Base-by-base conservation (phyloP, 2,113 vertebrate genomes). In the Tychaedon coryphoeus region DNA sequence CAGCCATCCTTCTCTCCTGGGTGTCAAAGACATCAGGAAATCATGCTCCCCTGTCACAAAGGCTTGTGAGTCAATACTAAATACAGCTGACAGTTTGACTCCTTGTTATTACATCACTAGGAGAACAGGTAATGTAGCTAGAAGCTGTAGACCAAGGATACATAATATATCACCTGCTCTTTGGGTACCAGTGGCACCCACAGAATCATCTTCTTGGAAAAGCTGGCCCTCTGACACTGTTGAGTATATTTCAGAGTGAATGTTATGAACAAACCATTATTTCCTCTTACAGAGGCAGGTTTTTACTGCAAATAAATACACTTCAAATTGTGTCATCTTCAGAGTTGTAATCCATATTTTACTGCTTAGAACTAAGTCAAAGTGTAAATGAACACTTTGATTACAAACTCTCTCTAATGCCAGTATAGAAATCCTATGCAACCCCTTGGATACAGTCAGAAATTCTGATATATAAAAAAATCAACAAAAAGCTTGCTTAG, bases 281-380 rank as follows among this genome's bases (percentile, higher is more conserved):
- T 89, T 66, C 48, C 60, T 86, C 34, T 6, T 82, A 88, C 78
- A 90, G 84, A 61, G 43, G 8, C 36, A 96, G 48, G 75, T 79
- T 90, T 70, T 93, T 40, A 57, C 71, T 85, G 71, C n/a, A 71
- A 94, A 92, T 81, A 87, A 93, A 90, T 42, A 77, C 6, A 25
- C 19, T 88, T 74, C 10, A 19, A 47, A 67, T 78, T 56, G 36
- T 65, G 23, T 93, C 45, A 65, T 85, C 43, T 86, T 94, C 80
- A 96, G 75, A 93, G 83, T 23, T 34, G 26, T 65, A 74, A 69
- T 26, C 82, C 75, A 40, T 42, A 18, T 65, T 96, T 75, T 86
- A 92, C 19, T 83, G 50, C 25, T 92, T 72, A 22, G 77, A 71
- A 88, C 70, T 62, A 92, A 84, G 13, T 85, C 50, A 50, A 88